Percentiles rank a stretch among this genome's conserved stretches.
Evolutionary conservation across 2,888 invertebrate species (phyloP).

Genomic region (Leptopterna dolabrata): DNA sequence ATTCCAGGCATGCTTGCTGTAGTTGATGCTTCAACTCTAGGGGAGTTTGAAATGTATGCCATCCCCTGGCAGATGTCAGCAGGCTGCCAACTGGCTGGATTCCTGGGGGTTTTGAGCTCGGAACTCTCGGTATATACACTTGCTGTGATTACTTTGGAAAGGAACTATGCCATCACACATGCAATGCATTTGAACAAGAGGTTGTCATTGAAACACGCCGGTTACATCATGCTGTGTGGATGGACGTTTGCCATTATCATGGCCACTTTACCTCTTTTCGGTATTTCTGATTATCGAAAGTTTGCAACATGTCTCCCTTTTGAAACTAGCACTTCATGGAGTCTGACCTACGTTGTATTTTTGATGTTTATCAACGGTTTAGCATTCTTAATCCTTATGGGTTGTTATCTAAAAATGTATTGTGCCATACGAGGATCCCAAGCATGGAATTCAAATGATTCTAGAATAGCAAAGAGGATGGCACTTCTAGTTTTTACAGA

Average conservation of each 20-base stretch:
- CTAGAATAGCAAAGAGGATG: conserved; percentile 95
- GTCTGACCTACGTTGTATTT: conserved; percentile 89
- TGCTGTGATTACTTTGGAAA: conserved; percentile 94
- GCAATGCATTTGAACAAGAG: conserved; percentile 95
- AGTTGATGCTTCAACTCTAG: conserved; percentile 94
- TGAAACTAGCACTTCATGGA: conserved; percentile 82
- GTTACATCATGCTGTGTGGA: conserved; percentile 91
- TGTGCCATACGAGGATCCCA: conserved; percentile 95
- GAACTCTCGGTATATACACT: conserved; percentile 96
- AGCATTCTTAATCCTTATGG: conserved; percentile 93
- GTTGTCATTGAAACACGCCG: conserved; percentile 90
- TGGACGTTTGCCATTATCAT: conserved; percentile 90
- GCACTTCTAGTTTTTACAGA: conserved; percentile 96
- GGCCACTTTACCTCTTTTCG: conserved; percentile 89
- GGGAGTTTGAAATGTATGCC: conserved; percentile 95
- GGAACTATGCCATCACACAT: conserved; percentile 97
- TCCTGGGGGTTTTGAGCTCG: conserved; percentile 92
- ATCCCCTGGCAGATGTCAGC: conserved; percentile 97
- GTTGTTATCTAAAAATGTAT: conserved; percentile 97
- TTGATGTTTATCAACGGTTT: conserved; percentile 92
- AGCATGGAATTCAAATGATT: conserved; percentile 98
- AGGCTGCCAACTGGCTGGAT: conserved; percentile 93
- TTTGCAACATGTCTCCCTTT: conserved; percentile 97
- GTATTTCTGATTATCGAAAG: conserved; percentile 94
- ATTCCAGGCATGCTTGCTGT: conserved; percentile 87